Base-by-base conservation (phyloP, 2,888 invertebrate genomes). In the Caenorhabditis macrosperma region DNA sequence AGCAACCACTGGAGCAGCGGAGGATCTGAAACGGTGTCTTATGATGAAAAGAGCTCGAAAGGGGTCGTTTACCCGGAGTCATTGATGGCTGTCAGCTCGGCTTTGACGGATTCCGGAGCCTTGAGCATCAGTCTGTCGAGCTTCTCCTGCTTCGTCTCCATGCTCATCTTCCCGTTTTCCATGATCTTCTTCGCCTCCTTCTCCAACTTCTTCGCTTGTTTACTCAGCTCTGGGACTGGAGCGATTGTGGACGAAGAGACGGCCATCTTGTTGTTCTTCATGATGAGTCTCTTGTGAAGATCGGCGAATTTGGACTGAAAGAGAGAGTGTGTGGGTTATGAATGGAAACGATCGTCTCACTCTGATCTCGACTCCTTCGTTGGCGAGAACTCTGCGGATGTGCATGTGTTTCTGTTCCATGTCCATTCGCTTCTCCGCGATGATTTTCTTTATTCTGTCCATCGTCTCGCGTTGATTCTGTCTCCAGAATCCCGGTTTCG, bases 231-330 rank as follows among this genome's bases (percentile, higher is more conserved):
- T 48, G 74, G 64, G 22, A 59, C 64, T 28, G 50, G 48, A n/a
- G 57, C 30, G n/a, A 28, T 20, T 1, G 46, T 38, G 1, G n/a
- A n/a, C n/a, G 46, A 15, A 0, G 28, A 3, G 20, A 24, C 12
- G 2, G 41, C 66, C 67, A 74, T 78, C 41, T 74, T 69, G 54
- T 63, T 67, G 52, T 78, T 78, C 28, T 78, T 78, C 67, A 61
- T 67, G 38, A 78, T 24, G 6, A 78, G 50, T 74, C 68, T 67
- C 26, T 74, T 72, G 59, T 78, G 78, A 17, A 78, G 60, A 59
- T 72, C 78, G 20, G 78, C 78, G 52, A 78, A 78, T 33, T 78
- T 78, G 15, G 72, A 72, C 78, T 78, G 63, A 26, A 78, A 67
- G n/a, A 30, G 38, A n/a, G n/a, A n/a, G n/a, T n/a, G n/a, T n/a